Percentiles rank a stretch among this genome's conserved stretches.
These are phyloP conservation scores for Epinephelus fuscoguttatus DNA, from an alignment of 2,113 vertebrate genomes.

Conservation along the genomic window DNA sequence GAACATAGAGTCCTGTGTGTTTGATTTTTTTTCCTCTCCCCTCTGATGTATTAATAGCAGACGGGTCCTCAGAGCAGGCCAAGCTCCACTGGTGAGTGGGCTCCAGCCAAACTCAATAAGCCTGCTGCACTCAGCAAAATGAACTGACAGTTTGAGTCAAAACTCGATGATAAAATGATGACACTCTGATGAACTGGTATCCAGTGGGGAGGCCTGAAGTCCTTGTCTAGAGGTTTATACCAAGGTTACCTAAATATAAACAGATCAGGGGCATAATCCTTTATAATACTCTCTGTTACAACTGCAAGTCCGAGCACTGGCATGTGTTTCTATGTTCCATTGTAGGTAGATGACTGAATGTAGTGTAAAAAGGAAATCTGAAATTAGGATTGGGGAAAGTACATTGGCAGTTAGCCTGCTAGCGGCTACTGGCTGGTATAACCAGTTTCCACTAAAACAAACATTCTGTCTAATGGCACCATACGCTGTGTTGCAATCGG, in stretches of 20 bases:
- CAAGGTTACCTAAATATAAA: constrained; percentile 75
- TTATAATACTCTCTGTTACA: constrained; percentile 51
- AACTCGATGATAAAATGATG: constrained; percentile 48
- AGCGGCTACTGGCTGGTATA: constrained; percentile 24
- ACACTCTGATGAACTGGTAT: constrained; percentile 34
- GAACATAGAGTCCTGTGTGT: constrained; percentile 70
- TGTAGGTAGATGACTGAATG: constrained; percentile 29
- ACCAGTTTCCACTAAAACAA: constrained; percentile 26
- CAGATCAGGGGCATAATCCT: constrained; percentile 60
- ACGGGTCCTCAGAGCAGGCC: constrained; percentile 55
- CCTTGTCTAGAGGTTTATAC: constrained; percentile 35
- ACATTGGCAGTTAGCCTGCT: constrained; percentile 9
- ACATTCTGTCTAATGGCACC: background rate
- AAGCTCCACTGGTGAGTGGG: constrained; percentile 43
- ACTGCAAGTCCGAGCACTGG: constrained; percentile 16
- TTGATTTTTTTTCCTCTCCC: background rate
- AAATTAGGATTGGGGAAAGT: constrained; percentile 12
- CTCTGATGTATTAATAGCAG: constrained; percentile 72
- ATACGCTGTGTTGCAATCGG: background rate
- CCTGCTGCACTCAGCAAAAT: constrained; percentile 51
- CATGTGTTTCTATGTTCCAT: background rate
- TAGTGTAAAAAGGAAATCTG: background rate
- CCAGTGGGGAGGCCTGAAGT: constrained; percentile 12
- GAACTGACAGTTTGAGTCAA: constrained; percentile 39
- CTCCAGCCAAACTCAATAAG: constrained; percentile 65